Evolutionary conservation across 2,113 vertebrate species (phyloP), one percentile per base, ranked within the genome.

Genomic region (Andinoacara biseriatus): DNA sequence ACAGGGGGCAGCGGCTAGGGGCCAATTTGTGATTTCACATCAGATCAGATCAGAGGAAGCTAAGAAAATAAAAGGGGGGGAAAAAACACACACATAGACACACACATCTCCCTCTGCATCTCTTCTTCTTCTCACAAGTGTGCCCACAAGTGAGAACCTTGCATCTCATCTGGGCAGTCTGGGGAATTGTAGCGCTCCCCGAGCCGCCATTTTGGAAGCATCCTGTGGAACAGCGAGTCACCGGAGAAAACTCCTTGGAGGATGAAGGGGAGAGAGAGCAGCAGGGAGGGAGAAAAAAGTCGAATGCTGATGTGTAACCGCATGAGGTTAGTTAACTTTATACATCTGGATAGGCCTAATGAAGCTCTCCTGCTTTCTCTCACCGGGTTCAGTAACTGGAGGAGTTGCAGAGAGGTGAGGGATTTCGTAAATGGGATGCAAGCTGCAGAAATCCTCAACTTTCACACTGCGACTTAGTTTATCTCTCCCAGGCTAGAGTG

Each of bases 21-120:
- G 92, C 94, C 94, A 96, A 94, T 94, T 94, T 95, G 90, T 90
- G 94, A 93, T 94, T 94, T 92, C 92, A 91, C 92, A 89, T 92
- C 89, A 92, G 87, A 93, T 92, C 92, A 91, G 93, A 95, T 94
- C 93, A 93, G 92, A 94, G 92, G 90, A 86, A 85, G 76, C 60
- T 59, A 22, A 56, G 82, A 85, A 89, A 86, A 93, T 82, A 90
- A 88, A 89, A 81, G 67, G 24, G 35, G 8, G 61, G 0, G 2
- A 17, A 69, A 7, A 46, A 14, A 46, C 38, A 40, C 6, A 38
- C 38, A 40, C 38, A 40, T 10, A 40, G 2, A 40, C 10, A 40
- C 38, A 40, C 9, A 11, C 61, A 49, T 14, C 82, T 86, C 89
- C 75, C 84, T 89, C 65, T 4, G 7, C 18, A 9, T 85, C 79